These are phyloP conservation scores for Ailuropoda melanoleuca DNA, from an alignment of 2,113 vertebrate species.

Conservation along the genomic window DNA sequence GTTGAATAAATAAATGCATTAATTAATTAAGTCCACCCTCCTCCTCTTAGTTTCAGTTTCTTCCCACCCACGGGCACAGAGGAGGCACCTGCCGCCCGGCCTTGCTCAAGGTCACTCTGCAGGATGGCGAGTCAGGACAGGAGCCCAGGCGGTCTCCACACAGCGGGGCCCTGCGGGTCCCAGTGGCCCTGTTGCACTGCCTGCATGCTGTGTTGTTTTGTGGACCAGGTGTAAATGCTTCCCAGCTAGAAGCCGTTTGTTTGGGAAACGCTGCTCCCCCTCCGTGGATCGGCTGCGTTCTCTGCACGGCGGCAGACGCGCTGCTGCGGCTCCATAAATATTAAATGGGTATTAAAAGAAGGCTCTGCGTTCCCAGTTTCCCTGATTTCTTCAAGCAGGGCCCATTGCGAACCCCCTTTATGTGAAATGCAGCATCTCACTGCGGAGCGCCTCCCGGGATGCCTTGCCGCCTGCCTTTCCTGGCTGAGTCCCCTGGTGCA, in stretches of 20 bases:
- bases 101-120: background rate
- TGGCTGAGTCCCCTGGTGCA: background rate
- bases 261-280: background rate
- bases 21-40: accelerated
- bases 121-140: background rate
- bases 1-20: background rate
- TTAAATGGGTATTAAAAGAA: constrained; percentile 73
- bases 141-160: background rate
- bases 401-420: constrained; percentile 73
- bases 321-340: constrained; percentile 67
- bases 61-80: accelerated
- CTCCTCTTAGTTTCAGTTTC: background rate
- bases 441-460: constrained; percentile 69
- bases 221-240: background rate
- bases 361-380: constrained; percentile 64
- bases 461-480: constrained; percentile 38
- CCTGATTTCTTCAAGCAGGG: constrained; percentile 68
- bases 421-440: constrained; percentile 73
- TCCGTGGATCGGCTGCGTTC: background rate
- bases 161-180: accelerated
- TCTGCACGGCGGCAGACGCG: background rate
- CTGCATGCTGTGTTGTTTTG: accelerated
- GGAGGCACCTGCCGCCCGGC: background rate
- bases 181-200: accelerated
- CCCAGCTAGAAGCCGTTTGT: background rate